Base-by-base conservation (phyloP, 2,888 invertebrate genomes). In the Drosophila ustulata region DNA sequence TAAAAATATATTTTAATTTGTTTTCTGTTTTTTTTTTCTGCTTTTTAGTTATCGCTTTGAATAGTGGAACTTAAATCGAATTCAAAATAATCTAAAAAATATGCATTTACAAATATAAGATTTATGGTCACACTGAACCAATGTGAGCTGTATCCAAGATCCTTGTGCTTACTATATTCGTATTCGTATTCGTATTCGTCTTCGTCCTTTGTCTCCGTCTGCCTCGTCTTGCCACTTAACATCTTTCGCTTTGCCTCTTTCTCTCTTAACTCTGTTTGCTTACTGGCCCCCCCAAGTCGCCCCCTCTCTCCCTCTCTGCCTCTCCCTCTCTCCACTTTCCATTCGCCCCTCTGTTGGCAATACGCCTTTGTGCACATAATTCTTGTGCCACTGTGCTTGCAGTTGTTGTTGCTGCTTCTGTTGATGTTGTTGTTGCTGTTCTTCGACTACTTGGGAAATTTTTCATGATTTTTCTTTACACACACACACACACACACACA, bases 361-460 rank as follows among this genome's bases (percentile, higher is more conserved):
- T 43, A 56, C 61, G 63, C 56, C 70, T 75, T 64, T 71, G 71
- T 80, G 85, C 75, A 55, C 79, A 83, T 76, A 73, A 75, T 76
- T 84, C 73, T 71, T 71, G 51, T 64, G 62, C 69, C 72, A 75
- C 75, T 72, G 75, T 78, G 67, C 77, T 63, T 39, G 55, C 61
- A 76, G 56, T 63, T 69, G 64, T 65, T 79, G 68, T 56, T 61
- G 65, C 56, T 47, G 18, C 8, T 41, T 41, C 46, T 65, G n/a
- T 58, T 45, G 51, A 52, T 70, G 61, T 55, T 59, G 64, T 55
- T 69, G 61, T 61, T 80, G 71, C 56, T 62, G 66, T 61, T 55
- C 63, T 69, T 70, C 45, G 73, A 78, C 68, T 78, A 66, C 87
- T 83, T 78, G 87, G 66, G 62, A 72, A 66, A 73, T 78, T 71